Conservation (phyloP, 2,888 invertebrate genomes). For the Arge pagana region DNA sequence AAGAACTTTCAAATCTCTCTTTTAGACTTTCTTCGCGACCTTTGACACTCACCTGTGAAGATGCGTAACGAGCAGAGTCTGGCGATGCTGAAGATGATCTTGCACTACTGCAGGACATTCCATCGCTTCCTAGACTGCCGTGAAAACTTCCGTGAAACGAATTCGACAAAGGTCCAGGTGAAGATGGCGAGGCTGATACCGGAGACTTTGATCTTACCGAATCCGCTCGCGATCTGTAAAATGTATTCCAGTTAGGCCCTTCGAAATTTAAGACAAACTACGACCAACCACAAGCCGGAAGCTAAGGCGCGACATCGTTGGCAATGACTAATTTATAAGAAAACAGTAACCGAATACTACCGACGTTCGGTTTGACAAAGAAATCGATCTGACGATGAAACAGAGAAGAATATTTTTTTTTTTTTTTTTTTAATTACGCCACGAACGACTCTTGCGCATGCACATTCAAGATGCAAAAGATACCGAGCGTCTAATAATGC, state of each 20-base stretch:
- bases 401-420: no score
- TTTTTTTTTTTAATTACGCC: no score
- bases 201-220: constrained; percentile 56
- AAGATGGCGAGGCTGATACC: constrained; percentile 54
- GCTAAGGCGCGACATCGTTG: constrained; percentile 9
- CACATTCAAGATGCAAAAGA: no score
- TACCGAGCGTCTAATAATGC: no score
- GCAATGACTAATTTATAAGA: constrained; percentile 7
- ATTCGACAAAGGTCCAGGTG: constrained; percentile 50
- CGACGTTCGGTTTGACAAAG: no score
- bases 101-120: constrained; percentile 56
- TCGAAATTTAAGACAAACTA: no score
- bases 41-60: constrained; percentile 51
- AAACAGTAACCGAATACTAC: no score
- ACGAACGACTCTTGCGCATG: no score
- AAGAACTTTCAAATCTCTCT: constrained; percentile 10
- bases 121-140: constrained; percentile 56
- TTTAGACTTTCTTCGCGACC: no score
- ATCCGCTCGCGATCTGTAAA: constrained; percentile 53
- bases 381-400: no score
- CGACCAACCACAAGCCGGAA: constrained; percentile 18
- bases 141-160: constrained; percentile 56
- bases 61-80: constrained; percentile 54
- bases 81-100: constrained; percentile 56
- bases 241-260: no score